These are phyloP conservation scores for Zootermopsis nevadensis DNA, from an alignment of 2,888 invertebrate genomes.

Conservation along the genomic window DNA sequence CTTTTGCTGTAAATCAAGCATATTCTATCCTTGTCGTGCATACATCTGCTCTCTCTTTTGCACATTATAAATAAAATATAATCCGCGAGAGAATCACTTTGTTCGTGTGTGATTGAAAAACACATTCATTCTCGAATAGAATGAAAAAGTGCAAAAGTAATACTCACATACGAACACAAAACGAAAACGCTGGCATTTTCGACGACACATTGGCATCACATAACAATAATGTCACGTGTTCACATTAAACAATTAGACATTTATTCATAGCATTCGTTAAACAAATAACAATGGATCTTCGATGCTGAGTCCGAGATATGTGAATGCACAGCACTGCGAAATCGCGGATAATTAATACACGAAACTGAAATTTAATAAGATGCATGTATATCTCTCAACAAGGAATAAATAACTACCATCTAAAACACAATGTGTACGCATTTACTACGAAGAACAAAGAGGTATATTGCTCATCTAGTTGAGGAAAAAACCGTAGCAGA, in stretches of 20 bases:
- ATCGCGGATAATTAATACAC: neutral
- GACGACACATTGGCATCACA: neutral
- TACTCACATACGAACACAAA: neutral
- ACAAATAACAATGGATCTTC: neutral
- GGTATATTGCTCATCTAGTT: neutral
- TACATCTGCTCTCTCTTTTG: neutral
- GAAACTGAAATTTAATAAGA: neutral
- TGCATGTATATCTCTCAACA: neutral
- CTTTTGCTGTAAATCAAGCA: neutral
- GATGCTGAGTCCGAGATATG: neutral
- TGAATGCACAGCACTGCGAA: neutral
- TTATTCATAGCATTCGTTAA: neutral
- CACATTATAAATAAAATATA: constrained; percentile 20
- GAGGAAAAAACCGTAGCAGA: neutral
- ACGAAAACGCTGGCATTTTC: neutral
- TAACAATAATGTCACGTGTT: constrained; percentile 14
- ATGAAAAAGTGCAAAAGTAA: neutral
- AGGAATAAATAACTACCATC: neutral
- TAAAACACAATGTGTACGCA: neutral
- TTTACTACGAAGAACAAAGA: constrained; percentile 13
- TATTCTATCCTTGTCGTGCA: constrained; percentile 1
- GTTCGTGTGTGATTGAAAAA: constrained; percentile 21
- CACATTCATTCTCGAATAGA: constrained; percentile 1
- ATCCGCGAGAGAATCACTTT: neutral
- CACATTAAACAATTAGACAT: constrained; percentile 1